phyloP scores from a whole-genome alignment of 1,140 invertebrate genomes.

The Drosophila sucinea region DNA sequence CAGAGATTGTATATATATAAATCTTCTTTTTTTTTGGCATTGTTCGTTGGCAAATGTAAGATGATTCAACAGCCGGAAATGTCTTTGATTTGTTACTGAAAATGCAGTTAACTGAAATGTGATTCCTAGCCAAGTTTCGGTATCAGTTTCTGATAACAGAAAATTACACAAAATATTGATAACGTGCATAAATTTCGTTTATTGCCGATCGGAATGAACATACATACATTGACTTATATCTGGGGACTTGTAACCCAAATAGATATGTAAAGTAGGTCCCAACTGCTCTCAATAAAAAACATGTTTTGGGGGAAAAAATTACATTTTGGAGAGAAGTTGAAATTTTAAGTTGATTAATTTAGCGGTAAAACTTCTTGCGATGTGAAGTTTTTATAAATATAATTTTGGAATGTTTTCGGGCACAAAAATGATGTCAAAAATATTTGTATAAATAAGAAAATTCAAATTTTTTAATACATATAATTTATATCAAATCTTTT shows the following conservation, averaged over 20 bases:
- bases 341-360: too few relatives aligned
- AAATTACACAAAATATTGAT: conserved; percentile 3
- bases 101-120: neutral
- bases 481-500: too few relatives aligned
- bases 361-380: too few relatives aligned
- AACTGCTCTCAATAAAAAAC: too few relatives aligned
- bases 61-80: conserved; percentile 12
- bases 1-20: conserved; percentile 5
- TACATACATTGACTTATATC: neutral
- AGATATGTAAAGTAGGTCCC: neutral
- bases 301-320: too few relatives aligned
- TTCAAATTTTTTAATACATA: too few relatives aligned
- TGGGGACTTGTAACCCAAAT: conserved; percentile 1
- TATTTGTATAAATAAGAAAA: too few relatives aligned
- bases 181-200: conserved; percentile 6
- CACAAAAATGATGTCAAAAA: too few relatives aligned
- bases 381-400: too few relatives aligned
- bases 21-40: neutral
- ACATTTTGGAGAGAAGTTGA: too few relatives aligned
- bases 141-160: conserved; percentile 6
- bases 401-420: neutral
- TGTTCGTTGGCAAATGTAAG: conserved; percentile 3
- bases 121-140: conserved; percentile 2
- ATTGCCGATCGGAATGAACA: neutral
- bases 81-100: neutral